These are phyloP conservation scores for Aurelia aurita DNA, from an alignment of 30 jellyfish, hydroid and myxozoan genomes.

Conservation along the genomic window DNA sequence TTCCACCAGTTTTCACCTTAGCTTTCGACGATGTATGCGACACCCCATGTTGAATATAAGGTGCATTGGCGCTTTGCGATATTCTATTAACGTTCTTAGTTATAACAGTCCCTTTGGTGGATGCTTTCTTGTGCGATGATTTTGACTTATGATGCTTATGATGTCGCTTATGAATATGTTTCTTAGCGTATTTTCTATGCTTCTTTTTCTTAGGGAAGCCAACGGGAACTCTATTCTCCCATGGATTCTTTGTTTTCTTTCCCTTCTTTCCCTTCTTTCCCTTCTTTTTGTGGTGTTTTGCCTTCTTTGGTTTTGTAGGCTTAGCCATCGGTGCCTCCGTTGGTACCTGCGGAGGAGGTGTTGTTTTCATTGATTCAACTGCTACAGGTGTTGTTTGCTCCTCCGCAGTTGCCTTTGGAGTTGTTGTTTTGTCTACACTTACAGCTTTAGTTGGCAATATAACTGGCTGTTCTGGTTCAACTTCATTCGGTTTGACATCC, in stretches of 20 bases:
- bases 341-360: background rate
- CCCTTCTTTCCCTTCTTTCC: conserved; percentile 19
- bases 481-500: conserved; percentile 7
- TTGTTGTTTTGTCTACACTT: background rate
- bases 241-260: conserved; percentile 48
- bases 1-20: conserved; percentile 57
- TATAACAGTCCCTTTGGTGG: conserved; percentile 60
- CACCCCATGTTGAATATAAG: conserved; percentile 59
- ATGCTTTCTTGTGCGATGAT: conserved; percentile 8
- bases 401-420: conserved; percentile 1
- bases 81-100: conserved; percentile 65
- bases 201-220: conserved; percentile 37
- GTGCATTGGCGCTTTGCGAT: conserved; percentile 80
- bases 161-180: conserved; percentile 11
- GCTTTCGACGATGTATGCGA: conserved; percentile 78
- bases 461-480: conserved; percentile 35
- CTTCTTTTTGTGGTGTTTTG: conserved; percentile 3
- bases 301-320: conserved; percentile 13
- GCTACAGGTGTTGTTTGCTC: conserved; percentile 8
- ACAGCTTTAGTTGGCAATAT: conserved; percentile 15
- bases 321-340: conserved; percentile 6
- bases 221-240: conserved; percentile 61
- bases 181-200: conserved; percentile 6
- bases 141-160: conserved; percentile 17
- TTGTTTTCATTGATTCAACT: conserved; percentile 1